These are phyloP conservation scores for Chrysocyon brachyurus DNA, from an alignment of 2,797 vertebrate genomes.

Conservation along the genomic window DNA sequence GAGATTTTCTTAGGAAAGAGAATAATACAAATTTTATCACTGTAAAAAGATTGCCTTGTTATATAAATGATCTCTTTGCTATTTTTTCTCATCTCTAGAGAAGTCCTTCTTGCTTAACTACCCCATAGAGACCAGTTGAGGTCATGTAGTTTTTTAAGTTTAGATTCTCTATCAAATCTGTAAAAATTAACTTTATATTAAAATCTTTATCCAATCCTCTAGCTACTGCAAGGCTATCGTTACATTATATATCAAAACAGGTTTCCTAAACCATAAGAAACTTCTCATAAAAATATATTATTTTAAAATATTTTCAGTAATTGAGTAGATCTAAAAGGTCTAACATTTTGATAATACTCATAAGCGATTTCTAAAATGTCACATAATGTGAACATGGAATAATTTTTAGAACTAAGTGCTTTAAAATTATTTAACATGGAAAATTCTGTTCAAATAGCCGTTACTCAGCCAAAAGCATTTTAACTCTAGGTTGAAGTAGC, in stretches of 20 bases:
- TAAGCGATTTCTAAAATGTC: slow-evolving; percentile 71
- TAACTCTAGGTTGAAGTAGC: not conserved
- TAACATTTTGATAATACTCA: slow-evolving; percentile 73
- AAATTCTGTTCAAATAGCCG: slow-evolving; percentile 42
- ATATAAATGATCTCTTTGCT: slow-evolving; percentile 52
- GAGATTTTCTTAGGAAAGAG: slow-evolving; percentile 50
- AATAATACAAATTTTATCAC: slow-evolving; percentile 56
- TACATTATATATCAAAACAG: slow-evolving; percentile 39
- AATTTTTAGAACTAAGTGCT: slow-evolving; percentile 56
- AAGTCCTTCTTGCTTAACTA: slow-evolving; percentile 30
- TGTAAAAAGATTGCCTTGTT: slow-evolving; percentile 1
- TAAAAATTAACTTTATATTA: slow-evolving; percentile 54
- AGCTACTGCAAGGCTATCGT: not conserved
- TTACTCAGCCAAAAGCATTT: slow-evolving; percentile 56
- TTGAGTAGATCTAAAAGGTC: slow-evolving; percentile 60
- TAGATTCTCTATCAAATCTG: slow-evolving; percentile 49
- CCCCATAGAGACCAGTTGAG: not conserved
- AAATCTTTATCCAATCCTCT: slow-evolving; percentile 51
- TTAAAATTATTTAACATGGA: slow-evolving; percentile 54
- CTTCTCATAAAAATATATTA: slow-evolving; percentile 43
- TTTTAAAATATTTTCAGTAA: slow-evolving; percentile 69
- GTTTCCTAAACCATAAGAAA: not conserved
- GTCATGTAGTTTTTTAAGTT: slow-evolving; percentile 12
- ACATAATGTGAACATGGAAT: slow-evolving; percentile 39
- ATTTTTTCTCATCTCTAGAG: slow-evolving; percentile 31